phyloP scores from a whole-genome alignment of 2,888 invertebrate species.

The Andrena chrysosceles region DNA sequence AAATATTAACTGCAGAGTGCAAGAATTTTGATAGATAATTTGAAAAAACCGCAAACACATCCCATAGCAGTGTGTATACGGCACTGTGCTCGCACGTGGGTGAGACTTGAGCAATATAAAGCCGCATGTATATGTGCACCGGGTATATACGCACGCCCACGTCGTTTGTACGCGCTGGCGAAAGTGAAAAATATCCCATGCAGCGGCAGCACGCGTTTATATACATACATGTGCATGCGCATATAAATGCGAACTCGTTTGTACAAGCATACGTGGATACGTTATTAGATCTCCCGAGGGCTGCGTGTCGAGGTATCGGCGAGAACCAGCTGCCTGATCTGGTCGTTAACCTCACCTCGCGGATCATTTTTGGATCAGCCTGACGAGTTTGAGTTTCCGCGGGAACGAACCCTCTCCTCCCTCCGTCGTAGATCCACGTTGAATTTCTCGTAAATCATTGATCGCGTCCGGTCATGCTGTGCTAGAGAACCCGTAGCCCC shows the following conservation, averaged over 20 bases:
- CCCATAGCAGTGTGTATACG: slow-evolving; percentile 19
- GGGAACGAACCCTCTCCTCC: slow-evolving; percentile 39
- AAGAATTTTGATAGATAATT: slow-evolving; percentile 1
- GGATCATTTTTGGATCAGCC: slow-evolving; percentile 72
- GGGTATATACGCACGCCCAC: slow-evolving; percentile 73
- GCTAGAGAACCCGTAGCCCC: slow-evolving; percentile 1
- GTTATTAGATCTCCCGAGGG: slow-evolving; percentile 70
- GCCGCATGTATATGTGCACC: slow-evolving; percentile 38
- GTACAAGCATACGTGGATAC: slow-evolving; percentile 53
- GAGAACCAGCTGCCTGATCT: slow-evolving; percentile 70
- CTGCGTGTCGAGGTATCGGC: slow-evolving; percentile 69
- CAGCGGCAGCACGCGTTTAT: slow-evolving; percentile 45
- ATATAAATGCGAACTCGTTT: slow-evolving; percentile 45
- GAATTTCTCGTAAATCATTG: slow-evolving; percentile 55
- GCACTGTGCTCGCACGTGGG: slow-evolving; percentile 62
- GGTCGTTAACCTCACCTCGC: slow-evolving; percentile 71
- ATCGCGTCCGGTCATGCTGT: not conserved
- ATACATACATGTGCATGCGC: slow-evolving; percentile 12
- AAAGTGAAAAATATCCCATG: slow-evolving; percentile 77
- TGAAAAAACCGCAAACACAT: slow-evolving; percentile 8
- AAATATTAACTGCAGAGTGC: too few relatives aligned
- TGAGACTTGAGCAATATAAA: slow-evolving; percentile 46
- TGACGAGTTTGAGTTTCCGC: slow-evolving; percentile 44
- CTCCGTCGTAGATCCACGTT: slow-evolving; percentile 14
- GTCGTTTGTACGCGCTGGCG: slow-evolving; percentile 74